Evolutionary conservation across 2,888 invertebrate genomes (phyloP), one percentile per base, ranked within the genome.

Genomic region (Pammene fasciana): DNA sequence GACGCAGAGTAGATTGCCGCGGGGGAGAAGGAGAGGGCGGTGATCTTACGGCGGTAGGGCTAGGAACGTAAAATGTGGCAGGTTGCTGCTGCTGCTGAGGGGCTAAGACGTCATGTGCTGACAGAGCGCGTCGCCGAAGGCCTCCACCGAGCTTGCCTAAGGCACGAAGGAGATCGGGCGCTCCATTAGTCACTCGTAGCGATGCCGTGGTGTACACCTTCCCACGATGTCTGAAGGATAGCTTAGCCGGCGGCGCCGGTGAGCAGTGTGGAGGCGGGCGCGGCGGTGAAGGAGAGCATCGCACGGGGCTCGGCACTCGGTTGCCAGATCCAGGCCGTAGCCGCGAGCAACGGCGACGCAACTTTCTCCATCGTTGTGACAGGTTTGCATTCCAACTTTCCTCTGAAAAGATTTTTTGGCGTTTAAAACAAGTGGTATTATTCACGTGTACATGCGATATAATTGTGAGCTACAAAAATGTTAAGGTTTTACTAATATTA

Each of bases 371-470:
- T 89, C 95, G 93, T 85, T 96, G 95, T 60, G 95, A 95, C 74
- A 96, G 93, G 81, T 95, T 95, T 75, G 95, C 95, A 84, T 96
- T 96, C 95, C 95, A 95, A 80, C 94, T 94, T 82, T 95, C 93
- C 85, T 96, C 96, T 95, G 94, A 76, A 93, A 94, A 74, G 14
- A 59, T 52, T 59, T 65, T 57, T 52, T 45, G 14, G 38, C 36
- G 3, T 59, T 68, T 65, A 59, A 56, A 43, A 34, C 41, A 64
- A 48, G 65, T 65, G 45, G 45, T 67, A 48, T 43, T 52, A 48
- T 43, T 52, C 10, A 16, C 48, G 48, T 54, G 16, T n/a, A 11
- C 18, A 45, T 45, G 34, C 43, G 64, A 36, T 54, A 48, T 18
- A 8, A 41, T 41, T 62, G 4, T 9, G 11, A 18, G 18, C 0